Evolutionary conservation across 2,113 vertebrate species (phyloP).

Genomic region (Semicossyphus pulcher): DNA sequence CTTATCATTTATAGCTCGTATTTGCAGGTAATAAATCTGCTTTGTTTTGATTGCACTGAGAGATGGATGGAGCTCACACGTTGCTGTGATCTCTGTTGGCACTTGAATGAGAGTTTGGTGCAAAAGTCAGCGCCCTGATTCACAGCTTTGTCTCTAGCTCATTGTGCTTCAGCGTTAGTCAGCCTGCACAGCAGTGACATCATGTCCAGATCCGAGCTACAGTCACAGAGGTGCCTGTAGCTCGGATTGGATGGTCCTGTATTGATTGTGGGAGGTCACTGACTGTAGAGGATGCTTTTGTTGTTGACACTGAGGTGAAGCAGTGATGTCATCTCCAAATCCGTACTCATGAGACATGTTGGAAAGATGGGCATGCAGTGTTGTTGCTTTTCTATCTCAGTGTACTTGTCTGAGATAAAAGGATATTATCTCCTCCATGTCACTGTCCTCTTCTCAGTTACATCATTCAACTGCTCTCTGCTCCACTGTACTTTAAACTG

Average conservation of each 20-base stretch:
- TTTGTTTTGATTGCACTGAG: conserved; percentile 26
- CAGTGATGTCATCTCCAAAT: conserved; percentile 15
- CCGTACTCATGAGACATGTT: conserved; percentile 2
- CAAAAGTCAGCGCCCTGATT: too few species aligned
- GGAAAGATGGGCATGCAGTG: not conserved
- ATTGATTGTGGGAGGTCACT: conserved; percentile 27
- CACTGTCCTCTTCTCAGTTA: not conserved
- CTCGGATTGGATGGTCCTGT: not conserved
- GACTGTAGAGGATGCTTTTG: not conserved
- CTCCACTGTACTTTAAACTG: not conserved
- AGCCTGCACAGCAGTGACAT: conserved; percentile 7
- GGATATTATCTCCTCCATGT: not conserved
- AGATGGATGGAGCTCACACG: conserved; percentile 39
- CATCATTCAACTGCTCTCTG: not conserved
- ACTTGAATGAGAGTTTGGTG: not conserved
- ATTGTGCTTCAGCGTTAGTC: not conserved
- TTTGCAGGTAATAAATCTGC: not conserved
- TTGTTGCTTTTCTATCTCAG: not conserved
- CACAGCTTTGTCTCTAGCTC: too few species aligned
- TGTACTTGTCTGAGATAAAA: not conserved
- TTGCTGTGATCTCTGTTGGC: conserved; percentile 26
- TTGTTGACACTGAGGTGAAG: not conserved
- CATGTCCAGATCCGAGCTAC: conserved; percentile 3
- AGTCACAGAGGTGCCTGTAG: not conserved
- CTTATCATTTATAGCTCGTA: not conserved